These are phyloP conservation scores for Ligdia adustata DNA, from an alignment of 2,888 invertebrate species.

Conservation along the genomic window DNA sequence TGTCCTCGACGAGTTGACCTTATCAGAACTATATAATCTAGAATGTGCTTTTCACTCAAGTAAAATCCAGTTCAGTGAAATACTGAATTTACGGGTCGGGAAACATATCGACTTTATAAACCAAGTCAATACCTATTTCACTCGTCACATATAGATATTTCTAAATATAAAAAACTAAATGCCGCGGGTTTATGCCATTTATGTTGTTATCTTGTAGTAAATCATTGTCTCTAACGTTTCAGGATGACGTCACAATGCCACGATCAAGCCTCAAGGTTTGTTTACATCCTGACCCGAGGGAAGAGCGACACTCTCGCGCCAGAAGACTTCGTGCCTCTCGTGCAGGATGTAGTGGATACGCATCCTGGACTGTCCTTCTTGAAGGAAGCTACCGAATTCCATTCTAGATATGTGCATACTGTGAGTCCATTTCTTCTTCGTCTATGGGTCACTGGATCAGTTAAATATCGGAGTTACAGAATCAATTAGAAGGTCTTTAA, in stretches of 20 bases:
- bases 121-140: too few relatives aligned
- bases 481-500: too few relatives aligned
- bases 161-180: too few relatives aligned
- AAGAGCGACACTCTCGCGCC: slow-evolving; percentile 88
- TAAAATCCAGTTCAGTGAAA: too few relatives aligned
- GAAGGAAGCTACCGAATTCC: slow-evolving; percentile 99
- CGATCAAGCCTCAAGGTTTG: slow-evolving; percentile 95
- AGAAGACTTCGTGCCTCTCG: slow-evolving; percentile 96
- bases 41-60: background rate
- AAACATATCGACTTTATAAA: too few relatives aligned
- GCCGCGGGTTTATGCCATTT: too few relatives aligned
- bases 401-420: slow-evolving; percentile 99
- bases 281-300: slow-evolving; percentile 92
- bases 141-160: too few relatives aligned
- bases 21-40: slow-evolving; percentile 16
- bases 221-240: slow-evolving; percentile 41
- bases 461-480: too few relatives aligned
- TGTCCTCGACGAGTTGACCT: slow-evolving; percentile 9
- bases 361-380: slow-evolving; percentile 99
- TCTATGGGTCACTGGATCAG: too few relatives aligned
- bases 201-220: background rate
- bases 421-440: too few relatives aligned
- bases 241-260: slow-evolving; percentile 93
- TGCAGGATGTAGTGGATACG: slow-evolving; percentile 99
- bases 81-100: too few relatives aligned